Base-by-base conservation (phyloP, 2,888 invertebrate species). In the Anarsia innoxiella region DNA sequence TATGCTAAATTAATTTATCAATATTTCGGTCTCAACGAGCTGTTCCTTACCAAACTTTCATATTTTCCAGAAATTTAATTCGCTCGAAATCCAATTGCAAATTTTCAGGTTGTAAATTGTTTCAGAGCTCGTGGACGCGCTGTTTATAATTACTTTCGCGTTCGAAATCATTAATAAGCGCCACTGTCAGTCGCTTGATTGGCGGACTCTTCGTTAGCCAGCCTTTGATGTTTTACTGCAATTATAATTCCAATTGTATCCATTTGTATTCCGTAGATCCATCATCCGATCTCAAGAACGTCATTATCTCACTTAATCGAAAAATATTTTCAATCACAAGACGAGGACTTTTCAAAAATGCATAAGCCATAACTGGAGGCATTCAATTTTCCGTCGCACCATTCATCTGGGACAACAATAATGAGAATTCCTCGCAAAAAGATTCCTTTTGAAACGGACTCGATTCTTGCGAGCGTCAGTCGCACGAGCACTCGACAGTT, bases 1-100 rank as follows among this genome's bases (percentile, higher is more conserved):
- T 26, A 33, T 33, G 33, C 33, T 15, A 33, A 33, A 33, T 33
- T 33, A 33, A 33, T 33, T 33, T 26, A 33, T 26, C 33, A 33
- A 33, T 33, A 33, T 33, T 33, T 33, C 26, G 10, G 14, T 13
- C 3, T 9, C 13, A 13, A 1, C 23, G 6, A 12, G 23, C n/a
- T 23, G 25, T 26, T 33, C 26, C 26, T 33, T 33, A 26, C n/a
- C 14, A 33, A 33, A 33, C 15, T 33, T 33, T 15, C 14, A 33
- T 25, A 23, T 25, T n/a, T 26, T 33, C 26, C 33, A 14, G 33
- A 25, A 23, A 33, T 33, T 14, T 26, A 33, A 26, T 33, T 33
- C 23, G 13, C 12, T 15, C 26, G 1, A 14, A 25, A 33, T 33
- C 26, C 15, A 13, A 26, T 33, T 33, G 26, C 26, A 26, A 33